These are phyloP conservation scores for Typhlomys cinereus DNA, from an alignment of 2,113 vertebrate species.

Conservation along the genomic window DNA sequence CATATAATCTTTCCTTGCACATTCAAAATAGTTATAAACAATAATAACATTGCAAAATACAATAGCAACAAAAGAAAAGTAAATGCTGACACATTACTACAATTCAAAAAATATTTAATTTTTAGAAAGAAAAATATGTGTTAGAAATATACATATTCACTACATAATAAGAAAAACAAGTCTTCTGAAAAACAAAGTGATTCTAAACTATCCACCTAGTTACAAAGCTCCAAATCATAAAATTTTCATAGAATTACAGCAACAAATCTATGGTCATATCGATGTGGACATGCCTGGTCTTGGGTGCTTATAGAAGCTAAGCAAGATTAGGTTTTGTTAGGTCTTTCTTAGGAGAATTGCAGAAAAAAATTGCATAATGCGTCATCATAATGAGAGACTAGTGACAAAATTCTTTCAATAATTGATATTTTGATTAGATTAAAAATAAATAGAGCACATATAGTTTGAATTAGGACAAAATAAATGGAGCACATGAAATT, in stretches of 20 bases:
- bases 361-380: conserved; percentile 1
- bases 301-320: background rate
- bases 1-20: background rate
- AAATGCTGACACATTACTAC: background rate
- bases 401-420: conserved; percentile 13
- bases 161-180: background rate
- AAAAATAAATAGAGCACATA: background rate
- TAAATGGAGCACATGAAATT: background rate
- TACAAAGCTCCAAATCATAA: background rate
- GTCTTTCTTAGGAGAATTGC: background rate
- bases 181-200: background rate
- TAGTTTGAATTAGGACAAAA: conserved; percentile 11
- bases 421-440: background rate
- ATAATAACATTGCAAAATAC: background rate
- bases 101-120: background rate
- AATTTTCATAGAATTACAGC: background rate
- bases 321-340: background rate
- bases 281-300: background rate
- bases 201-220: conserved; percentile 1
- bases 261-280: background rate
- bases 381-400: background rate
- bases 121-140: background rate
- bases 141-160: background rate
- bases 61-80: background rate
- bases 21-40: background rate